Conservation (phyloP, 2,113 vertebrate genomes). For the Bos taurus region DNA sequence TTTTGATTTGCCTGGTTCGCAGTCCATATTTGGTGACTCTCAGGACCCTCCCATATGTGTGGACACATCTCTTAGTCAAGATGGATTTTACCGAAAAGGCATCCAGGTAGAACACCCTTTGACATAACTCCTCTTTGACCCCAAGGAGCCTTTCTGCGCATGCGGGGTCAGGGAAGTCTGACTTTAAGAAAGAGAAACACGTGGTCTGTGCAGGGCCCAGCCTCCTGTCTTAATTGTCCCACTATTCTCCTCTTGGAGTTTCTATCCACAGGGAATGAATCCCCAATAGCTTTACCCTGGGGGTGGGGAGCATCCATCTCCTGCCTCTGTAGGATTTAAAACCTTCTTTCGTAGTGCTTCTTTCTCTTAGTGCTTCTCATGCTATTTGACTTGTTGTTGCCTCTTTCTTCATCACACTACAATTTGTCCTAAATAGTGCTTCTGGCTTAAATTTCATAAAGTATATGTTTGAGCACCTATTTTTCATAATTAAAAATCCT, state of each 20-base stretch:
- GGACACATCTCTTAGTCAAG: neutral
- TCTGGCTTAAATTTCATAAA: neutral
- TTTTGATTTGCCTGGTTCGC: neutral
- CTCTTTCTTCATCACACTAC: neutral
- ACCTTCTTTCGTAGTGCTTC: neutral
- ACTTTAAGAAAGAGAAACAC: neutral
- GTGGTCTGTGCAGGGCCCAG: neutral
- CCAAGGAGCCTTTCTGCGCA: neutral
- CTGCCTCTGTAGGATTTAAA: neutral
- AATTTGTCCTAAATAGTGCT: neutral
- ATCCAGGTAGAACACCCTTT: neutral
- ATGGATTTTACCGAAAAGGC: neutral
- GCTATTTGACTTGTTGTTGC: neutral
- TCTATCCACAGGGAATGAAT: neutral
- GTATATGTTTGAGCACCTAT: neutral
- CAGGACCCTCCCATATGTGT: neutral
- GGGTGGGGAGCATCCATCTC: neutral
- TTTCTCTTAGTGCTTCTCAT: neutral
- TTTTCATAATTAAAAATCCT: neutral
- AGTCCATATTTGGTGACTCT: neutral
- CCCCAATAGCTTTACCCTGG: neutral
- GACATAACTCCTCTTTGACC: neutral
- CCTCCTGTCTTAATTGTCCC: neutral
- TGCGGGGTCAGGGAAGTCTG: rapidly evolving
- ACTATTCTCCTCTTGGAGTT: neutral